Base-by-base conservation (phyloP, 92 coral and sea anemone species). In the Zoanthus solanderi region DNA sequence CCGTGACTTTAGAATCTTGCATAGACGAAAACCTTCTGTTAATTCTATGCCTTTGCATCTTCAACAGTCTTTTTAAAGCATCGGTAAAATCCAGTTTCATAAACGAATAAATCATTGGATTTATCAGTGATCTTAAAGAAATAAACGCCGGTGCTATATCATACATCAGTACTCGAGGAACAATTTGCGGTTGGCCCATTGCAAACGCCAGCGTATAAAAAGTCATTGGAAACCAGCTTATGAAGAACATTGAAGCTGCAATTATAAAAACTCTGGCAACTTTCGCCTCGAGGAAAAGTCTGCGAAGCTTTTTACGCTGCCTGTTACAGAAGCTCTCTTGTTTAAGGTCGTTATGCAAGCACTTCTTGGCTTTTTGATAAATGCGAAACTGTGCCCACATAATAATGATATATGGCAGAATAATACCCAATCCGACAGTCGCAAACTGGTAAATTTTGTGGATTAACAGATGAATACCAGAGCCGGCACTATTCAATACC, bases 321-420 rank as follows among this genome's bases (percentile, higher is more conserved):
- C 75, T 42, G 75, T 46, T 81, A 17, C 28, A 31, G 45, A 32
- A 0, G 53, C 29, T 81, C 30, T 66, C 85, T 17, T 5, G 54
- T 66, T 48, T 66, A 12, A 81, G 13, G 60, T 81, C 85, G 45
- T 81, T 81, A 0, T 54, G 61, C 85, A 81, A 46, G 16, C 85
- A 81, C 13, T 66, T 65, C 60, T 81, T 81, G 66, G 85, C 85
- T 81, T 81, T 81, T 13, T 63, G 85, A 48, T 81, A 81, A 9
- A 81, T 81, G 10, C 85, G 42, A 67, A 65, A 81, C 42, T 81
- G 85, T 81, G 74, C 85, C 85, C 85, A 81, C 61, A 81, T 60
- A 46, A 81, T 81, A 11, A 65, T 16, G 13, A 81, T 47, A 17
- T 81, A 81, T 16, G 85, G 85, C 7, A 66, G 9, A 23, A 81